Conservation (phyloP, 2,113 vertebrate species). For the Leucoraja erinaceus region DNA sequence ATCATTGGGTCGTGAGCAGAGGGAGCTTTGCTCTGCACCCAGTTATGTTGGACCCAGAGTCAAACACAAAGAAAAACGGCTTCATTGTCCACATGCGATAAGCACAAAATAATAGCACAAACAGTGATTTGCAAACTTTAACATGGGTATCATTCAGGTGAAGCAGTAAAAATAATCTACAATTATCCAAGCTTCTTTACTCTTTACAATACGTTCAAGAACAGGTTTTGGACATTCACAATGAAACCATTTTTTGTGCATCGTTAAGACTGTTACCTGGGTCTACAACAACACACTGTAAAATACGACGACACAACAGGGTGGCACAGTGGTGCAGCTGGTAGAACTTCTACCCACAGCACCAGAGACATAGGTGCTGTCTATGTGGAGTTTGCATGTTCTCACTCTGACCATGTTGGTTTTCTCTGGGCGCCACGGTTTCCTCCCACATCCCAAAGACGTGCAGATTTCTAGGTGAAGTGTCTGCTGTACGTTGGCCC, state of each 20-base stretch:
- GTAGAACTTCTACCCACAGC: too few species aligned
- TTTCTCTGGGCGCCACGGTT: too few species aligned
- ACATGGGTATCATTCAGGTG: neutral
- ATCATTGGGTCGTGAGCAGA: neutral
- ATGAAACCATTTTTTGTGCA: neutral
- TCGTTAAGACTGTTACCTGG: neutral
- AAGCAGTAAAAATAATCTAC: neutral
- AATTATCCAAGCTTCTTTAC: too few species aligned
- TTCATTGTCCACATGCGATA: neutral
- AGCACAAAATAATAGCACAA: neutral
- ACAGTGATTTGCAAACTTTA: neutral
- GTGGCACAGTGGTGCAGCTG: too few species aligned
- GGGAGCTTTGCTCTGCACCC: constrained; percentile 12
- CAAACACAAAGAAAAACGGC: neutral
- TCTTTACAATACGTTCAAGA: neutral
- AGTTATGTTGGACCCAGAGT: neutral
- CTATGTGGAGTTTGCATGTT: too few species aligned
- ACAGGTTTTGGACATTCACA: neutral
- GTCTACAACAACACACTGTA: neutral
- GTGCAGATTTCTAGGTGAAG: too few species aligned
- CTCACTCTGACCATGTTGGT: too few species aligned
- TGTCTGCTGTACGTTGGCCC: too few species aligned
- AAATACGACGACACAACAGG: neutral
- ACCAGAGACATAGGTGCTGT: too few species aligned
- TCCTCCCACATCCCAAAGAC: too few species aligned